These are phyloP conservation scores for Caenorhabditis doughertyi DNA, from an alignment of 2,888 invertebrate genomes.

Conservation along the genomic window DNA sequence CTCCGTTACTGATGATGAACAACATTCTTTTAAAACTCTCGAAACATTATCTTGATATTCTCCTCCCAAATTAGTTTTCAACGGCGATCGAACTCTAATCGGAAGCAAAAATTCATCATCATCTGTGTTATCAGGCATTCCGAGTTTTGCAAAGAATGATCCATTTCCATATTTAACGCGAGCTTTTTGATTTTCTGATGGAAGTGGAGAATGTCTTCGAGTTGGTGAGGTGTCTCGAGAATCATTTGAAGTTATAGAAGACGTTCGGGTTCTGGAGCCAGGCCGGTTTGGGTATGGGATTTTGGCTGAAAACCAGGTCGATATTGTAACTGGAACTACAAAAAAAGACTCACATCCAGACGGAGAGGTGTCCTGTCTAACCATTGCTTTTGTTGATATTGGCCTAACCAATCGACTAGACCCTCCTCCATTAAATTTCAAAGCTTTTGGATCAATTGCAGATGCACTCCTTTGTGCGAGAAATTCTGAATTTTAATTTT, in stretches of 20 bases:
- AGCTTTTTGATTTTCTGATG: slow-evolving; percentile 36
- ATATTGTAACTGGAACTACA: too few relatives aligned
- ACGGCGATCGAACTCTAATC: slow-evolving; percentile 32
- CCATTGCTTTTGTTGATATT: slow-evolving; percentile 46
- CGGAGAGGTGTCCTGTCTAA: slow-evolving; percentile 53
- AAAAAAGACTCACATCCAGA: slow-evolving; percentile 38
- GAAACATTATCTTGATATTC: slow-evolving; percentile 37
- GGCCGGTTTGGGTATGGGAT: slow-evolving; percentile 42
- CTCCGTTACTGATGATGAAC: slow-evolving; percentile 38
- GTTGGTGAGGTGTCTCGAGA: slow-evolving; percentile 53
- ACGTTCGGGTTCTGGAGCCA: slow-evolving; percentile 48
- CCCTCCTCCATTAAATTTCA: slow-evolving; percentile 11
- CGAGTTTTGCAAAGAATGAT: slow-evolving; percentile 45
- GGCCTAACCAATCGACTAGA: slow-evolving; percentile 45
- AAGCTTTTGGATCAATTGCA: slow-evolving; percentile 53
- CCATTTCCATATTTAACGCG: slow-evolving; percentile 48
- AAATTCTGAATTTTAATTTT: slow-evolving; percentile 44
- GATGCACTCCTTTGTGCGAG: slow-evolving; percentile 56
- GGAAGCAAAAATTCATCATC: slow-evolving; percentile 55
- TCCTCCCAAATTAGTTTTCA: slow-evolving; percentile 19
- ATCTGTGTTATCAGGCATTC: slow-evolving; percentile 47
- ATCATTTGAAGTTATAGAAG: slow-evolving; percentile 46
- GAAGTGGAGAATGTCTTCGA: slow-evolving; percentile 40
- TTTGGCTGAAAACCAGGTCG: slow-evolving; percentile 42
- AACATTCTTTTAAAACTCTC: slow-evolving; percentile 44